Base-by-base conservation (phyloP, 2,113 vertebrate genomes). In the Elachura formosa region DNA sequence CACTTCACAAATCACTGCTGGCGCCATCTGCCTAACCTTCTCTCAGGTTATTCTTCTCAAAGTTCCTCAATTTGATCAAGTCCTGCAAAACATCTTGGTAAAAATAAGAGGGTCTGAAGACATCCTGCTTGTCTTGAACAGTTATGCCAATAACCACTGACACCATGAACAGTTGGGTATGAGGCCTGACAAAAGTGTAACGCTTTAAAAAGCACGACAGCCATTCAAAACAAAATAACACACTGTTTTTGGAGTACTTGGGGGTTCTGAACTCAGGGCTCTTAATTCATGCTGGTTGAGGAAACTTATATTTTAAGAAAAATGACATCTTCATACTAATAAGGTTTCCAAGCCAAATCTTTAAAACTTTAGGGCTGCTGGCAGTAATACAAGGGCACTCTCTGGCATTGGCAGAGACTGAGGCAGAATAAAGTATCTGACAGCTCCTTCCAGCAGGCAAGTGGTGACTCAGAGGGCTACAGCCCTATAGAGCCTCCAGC, bases 71-170 rank as follows among this genome's bases (percentile, higher is more conserved):
- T 36, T 58, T 66, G 49, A 74, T 33, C 51, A 52, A 78, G 54
- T 75, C 52, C 79, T 88, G 17, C 28, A 46, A 66, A 85, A 56
- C 9, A 41, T 34, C 1, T 19, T 54, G 14, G 18, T 74, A 78
- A 87, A 87, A 87, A 52, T 34, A 20, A 1, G 12, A 79, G 28
- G 23, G 18, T 43, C 28, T 38, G 55, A 82, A 78, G 34, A 66
- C 0, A 0, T 41, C 71, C 34, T 46, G 18, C 62, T 79, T 63
- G 26, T 55, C 43, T 87, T 63, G 43, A 58, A 16, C 3, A 12
- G 15, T 41, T 72, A 45, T 5, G 16, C 62, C 71, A 63, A 16
- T 49, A 52, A 58, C 13, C 34, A 38, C 6, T 34, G 34, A 41
- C 40, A 59, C 13, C 33, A 26, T 34, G 29, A 79, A 48, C 38